A percentile compares a stretch with the other conserved stretches of the same genome.
Evolutionary conservation across 2,113 vertebrate species (phyloP).

Genomic region (Galbula dea): DNA sequence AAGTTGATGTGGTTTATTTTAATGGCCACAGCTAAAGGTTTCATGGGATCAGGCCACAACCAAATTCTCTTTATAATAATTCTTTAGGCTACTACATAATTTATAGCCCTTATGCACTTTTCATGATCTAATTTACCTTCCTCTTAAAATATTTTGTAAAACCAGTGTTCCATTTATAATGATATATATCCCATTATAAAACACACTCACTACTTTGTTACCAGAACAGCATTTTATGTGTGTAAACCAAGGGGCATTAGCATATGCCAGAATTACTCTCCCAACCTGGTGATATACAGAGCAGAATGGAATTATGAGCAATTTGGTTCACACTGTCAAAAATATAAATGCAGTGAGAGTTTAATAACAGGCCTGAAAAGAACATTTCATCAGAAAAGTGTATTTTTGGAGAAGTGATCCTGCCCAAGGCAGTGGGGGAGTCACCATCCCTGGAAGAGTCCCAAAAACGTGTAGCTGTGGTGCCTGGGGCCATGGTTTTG

Average conservation of each 20-base stretch:
- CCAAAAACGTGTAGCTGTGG: no score
- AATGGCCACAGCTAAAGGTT: constrained; percentile 65
- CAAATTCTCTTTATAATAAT: constrained; percentile 74
- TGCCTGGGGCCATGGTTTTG: no score
- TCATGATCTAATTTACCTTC: constrained; percentile 78
- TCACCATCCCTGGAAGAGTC: no score
- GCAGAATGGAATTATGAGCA: constrained; percentile 39
- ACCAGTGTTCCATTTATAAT: constrained; percentile 71
- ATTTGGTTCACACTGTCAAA: constrained; percentile 39
- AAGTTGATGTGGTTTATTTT: constrained; percentile 58
- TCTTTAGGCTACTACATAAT: constrained; percentile 74
- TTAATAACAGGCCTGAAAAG: constrained; percentile 16
- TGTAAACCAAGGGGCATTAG: constrained; percentile 36
- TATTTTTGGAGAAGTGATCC: constrained; percentile 14
- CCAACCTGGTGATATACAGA: constrained; percentile 1
- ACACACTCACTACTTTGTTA: constrained; percentile 49
- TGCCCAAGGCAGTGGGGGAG: not conserved
- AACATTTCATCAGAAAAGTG: not conserved
- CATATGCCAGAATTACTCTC: constrained; percentile 25
- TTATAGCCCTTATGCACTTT: constrained; percentile 73
- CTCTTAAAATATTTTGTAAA: constrained; percentile 77
- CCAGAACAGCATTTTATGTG: constrained; percentile 18
- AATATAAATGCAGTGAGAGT: constrained; percentile 24
- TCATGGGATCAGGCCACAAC: constrained; percentile 64
- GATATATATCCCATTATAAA: constrained; percentile 70